A percentile compares a stretch with the other conserved stretches of the same genome.
Evolutionary conservation across 2,888 invertebrate genomes (phyloP).

Genomic region (Marronus borbonicus): DNA sequence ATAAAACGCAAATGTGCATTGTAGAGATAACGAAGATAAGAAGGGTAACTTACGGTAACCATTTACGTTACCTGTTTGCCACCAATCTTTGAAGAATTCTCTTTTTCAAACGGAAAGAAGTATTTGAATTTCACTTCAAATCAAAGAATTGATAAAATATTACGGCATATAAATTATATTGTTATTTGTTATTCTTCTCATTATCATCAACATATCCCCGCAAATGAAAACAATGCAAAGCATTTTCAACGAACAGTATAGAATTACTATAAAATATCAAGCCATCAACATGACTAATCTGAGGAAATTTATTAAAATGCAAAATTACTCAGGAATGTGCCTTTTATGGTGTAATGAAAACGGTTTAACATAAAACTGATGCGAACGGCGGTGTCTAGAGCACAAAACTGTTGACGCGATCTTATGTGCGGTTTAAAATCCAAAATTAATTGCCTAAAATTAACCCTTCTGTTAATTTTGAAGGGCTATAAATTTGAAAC

Average conservation of each 20-base stretch:
- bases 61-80: no score
- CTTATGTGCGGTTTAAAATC: conserved; percentile 58
- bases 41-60: no score
- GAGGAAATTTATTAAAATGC: conserved; percentile 18
- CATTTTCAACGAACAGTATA: not conserved
- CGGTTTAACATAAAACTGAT: conserved; percentile 33
- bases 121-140: no score
- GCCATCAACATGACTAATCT: not conserved
- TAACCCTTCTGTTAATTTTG: conserved; percentile 70
- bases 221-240: not conserved
- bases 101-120: no score
- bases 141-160: no score
- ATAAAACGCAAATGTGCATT: no score
- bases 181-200: no score
- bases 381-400: conserved; percentile 22
- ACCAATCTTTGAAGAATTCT: no score
- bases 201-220: not conserved
- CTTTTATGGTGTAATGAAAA: conserved; percentile 25
- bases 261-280: not conserved
- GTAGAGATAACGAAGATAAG: no score
- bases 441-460: conserved; percentile 69
- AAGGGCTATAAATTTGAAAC: conserved; percentile 69
- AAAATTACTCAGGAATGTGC: conserved; percentile 5
- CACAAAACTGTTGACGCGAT: conserved; percentile 51
- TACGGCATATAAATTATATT: no score